Base-by-base conservation (phyloP, 1,140 invertebrate genomes). In the Drosophila nannoptera region DNA sequence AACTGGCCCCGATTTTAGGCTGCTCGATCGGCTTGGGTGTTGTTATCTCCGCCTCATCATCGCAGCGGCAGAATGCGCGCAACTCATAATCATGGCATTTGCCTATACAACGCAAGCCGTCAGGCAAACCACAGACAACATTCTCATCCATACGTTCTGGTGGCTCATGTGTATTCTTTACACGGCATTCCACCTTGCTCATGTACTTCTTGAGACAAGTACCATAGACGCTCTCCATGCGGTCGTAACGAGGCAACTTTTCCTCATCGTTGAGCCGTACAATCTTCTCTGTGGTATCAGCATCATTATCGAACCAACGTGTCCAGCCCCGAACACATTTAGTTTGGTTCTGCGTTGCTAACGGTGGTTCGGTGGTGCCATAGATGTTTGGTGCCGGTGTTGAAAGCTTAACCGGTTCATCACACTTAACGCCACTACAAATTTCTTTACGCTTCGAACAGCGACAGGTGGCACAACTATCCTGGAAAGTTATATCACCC, bases 381-480 rank as follows among this genome's bases (percentile, higher is more conserved):
- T 71, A 63, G 0, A 66, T n/a, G 6, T 75, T 6, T 0, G 64
- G 49, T 22, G 56, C 36, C 0, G 56, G 43, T 5, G 31, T 65
- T 2, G 52, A 36, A 0, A 60, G 67, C 0, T 76, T 90, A 12
- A 88, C 88, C 4, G 71, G 60, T 4, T 52, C 62, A 33, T 60
- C 73, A 73, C 94, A 95, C 7, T 94, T 93, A 46, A 92, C 91
- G 11, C 95, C 95, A 65, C 91, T 92, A 73, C 95, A 96, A 1
- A 93, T 90, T 72, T 92, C 92, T 60, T 93, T 91, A 2, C 93
- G 92, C 60, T 93, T 91, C 7, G 87, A 88, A 70, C 95, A 96
- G 61, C 92, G 92, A 76, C 96, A 97, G 0, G 92, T 93, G 73
- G 96, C 94, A 87, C 95, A 97, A 0, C 91, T 91, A 82, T 96